phyloP scores from a whole-genome alignment of 2,113 vertebrate genomes.

The Marcusenius ussheri region DNA sequence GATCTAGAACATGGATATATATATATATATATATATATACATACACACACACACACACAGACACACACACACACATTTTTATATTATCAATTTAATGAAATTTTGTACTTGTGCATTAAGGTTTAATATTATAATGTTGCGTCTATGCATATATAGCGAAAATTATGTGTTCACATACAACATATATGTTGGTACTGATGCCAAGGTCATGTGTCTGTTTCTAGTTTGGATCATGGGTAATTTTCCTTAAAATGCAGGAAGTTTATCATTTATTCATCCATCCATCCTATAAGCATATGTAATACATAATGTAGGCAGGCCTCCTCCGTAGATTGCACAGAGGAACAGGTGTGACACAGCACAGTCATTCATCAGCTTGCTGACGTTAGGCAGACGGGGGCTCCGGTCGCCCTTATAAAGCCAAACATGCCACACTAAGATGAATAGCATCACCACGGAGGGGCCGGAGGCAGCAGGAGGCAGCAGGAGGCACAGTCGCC shows the following conservation, averaged over 20 bases:
- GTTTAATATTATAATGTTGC: background rate
- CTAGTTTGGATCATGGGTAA: background rate
- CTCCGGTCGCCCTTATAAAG: constrained; percentile 11
- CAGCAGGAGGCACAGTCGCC: constrained; percentile 3
- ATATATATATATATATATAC: too few species aligned
- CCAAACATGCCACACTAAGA: constrained; percentile 26
- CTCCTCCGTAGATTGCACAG: background rate
- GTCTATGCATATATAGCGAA: background rate
- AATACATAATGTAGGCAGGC: background rate
- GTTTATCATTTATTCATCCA: background rate
- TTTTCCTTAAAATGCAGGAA: background rate
- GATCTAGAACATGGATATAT: background rate
- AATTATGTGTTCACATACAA: background rate
- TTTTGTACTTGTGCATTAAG: background rate
- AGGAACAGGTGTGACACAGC: background rate
- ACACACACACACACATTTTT: background rate
- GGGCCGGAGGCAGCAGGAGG: background rate
- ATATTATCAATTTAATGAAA: background rate
- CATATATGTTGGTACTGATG: background rate
- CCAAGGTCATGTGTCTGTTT: background rate
- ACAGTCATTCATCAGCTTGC: background rate
- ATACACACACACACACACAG: too few species aligned
- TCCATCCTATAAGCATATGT: background rate
- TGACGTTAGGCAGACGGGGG: background rate
- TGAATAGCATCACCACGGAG: constrained; percentile 25